Base-by-base conservation (phyloP, 2,113 vertebrate species). In the Pangasianodon gigas region DNA sequence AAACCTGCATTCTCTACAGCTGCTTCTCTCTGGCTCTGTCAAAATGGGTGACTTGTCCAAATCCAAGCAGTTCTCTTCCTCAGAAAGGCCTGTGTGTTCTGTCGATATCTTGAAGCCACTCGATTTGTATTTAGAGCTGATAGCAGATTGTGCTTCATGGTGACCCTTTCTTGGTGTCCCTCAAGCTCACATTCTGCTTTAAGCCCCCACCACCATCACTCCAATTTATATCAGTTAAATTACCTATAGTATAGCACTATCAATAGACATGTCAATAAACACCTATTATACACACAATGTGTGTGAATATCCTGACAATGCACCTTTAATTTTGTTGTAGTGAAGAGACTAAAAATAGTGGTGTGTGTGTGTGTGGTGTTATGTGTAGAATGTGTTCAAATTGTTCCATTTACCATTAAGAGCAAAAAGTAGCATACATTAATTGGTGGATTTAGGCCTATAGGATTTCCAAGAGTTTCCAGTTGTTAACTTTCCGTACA, bases 81-180 rank as follows among this genome's bases (percentile, higher is more conserved):
- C 46, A n/a, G 18, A 41, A 24, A 26, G 56, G 52, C 85, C 83
- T 84, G 74, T 87, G 75, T 87, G 52, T 86, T 48, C 56, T 87
- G 80, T 41, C 69, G 69, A 89, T 87, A 77, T 84, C n/a, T 87
- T 41, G 51, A 26, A 56, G 77, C 69, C 48, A 69, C 56, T 84
- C 29, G 58, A 91, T 91, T 86, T 91, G 90, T 88, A 89, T 89
- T 80, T 48, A 80, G n/a, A 56, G 79, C 87, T 87, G 56, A 87
- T 51, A 80, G 88, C 85, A 82, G 51, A 79, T 29, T 32, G 32
- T 51, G 67, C 83, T 89, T 60, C 60, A 83, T 58, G 48, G 54
- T 89, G 56, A 91, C 85, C 88, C 67, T 77, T 48, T 87, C 85
- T 85, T 56, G 18, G 32, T 84, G 26, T 29, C 79, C 82, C 37